A percentile compares a stretch with the other conserved stretches of the same genome.
These are phyloP conservation scores for Heteronetta atricapilla DNA, from an alignment of 2,113 vertebrate genomes.

Conservation along the genomic window DNA sequence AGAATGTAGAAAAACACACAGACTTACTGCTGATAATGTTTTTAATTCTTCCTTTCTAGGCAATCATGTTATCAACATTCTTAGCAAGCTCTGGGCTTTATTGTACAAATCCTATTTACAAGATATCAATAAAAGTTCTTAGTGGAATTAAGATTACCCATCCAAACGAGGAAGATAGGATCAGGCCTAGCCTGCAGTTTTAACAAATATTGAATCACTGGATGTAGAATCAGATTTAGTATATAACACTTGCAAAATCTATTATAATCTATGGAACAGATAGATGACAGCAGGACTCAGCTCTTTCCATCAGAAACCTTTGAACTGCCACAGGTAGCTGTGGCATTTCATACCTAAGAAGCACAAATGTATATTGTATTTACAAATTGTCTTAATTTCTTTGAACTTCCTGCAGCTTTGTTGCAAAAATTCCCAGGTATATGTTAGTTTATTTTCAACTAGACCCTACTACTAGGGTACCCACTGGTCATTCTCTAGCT, in stretches of 20 bases:
- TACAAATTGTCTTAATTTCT: background rate
- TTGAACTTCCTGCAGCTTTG: background rate
- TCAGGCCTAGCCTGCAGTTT: background rate
- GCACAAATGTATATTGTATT: background rate
- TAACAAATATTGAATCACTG: background rate
- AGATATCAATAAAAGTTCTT: constrained; percentile 10
- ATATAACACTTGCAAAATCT: background rate
- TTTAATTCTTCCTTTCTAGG: background rate
- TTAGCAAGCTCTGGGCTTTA: background rate
- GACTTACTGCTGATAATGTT: background rate
- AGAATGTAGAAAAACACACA: background rate
- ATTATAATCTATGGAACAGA: background rate
- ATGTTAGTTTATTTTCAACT: background rate
- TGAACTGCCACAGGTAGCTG: background rate
- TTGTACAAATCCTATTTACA: background rate
- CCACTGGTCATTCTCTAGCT: background rate
- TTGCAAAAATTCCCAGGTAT: constrained; percentile 2
- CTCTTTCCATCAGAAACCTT: background rate
- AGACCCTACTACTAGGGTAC: background rate
- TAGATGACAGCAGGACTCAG: background rate
- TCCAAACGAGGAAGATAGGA: background rate
- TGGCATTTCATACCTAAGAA: constrained; percentile 13
- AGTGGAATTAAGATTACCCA: constrained; percentile 5
- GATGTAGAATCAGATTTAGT: background rate
- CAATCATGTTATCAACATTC: background rate